These are phyloP conservation scores for Dasyprocta punctata DNA, from an alignment of 2,113 vertebrate genomes.

Conservation along the genomic window DNA sequence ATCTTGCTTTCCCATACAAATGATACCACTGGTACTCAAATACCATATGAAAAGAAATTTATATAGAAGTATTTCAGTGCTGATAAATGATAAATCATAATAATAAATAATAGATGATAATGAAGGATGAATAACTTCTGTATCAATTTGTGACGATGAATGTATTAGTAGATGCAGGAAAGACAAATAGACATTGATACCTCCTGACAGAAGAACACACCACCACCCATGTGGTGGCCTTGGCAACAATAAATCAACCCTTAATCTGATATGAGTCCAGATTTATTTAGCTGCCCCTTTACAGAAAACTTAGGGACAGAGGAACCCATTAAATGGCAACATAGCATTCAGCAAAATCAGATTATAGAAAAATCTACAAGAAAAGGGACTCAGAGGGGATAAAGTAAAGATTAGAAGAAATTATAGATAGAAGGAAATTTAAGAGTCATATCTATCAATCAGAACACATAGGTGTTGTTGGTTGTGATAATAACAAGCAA, in stretches of 20 bases:
- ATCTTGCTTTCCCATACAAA: neutral
- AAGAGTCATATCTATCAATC: neutral
- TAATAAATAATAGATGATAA: neutral
- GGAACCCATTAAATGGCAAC: neutral
- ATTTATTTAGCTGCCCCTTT: neutral
- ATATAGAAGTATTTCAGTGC: neutral
- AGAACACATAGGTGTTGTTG: neutral
- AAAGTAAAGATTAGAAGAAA: neutral
- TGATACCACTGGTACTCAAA: neutral
- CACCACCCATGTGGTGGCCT: neutral
- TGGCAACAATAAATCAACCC: slow-evolving; percentile 33
- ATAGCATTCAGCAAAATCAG: neutral
- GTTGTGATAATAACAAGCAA: neutral
- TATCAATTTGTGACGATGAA: slow-evolving; percentile 1
- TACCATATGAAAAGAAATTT: neutral
- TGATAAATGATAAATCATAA: neutral
- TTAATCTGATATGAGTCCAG: neutral
- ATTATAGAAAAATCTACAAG: neutral
- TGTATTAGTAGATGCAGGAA: neutral
- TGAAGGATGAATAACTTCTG: neutral
- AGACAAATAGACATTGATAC: neutral
- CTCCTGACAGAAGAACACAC: neutral
- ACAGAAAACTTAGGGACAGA: slow-evolving; percentile 12
- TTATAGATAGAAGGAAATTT: neutral
- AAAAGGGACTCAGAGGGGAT: neutral